Evolutionary conservation across 2,888 invertebrate genomes (phyloP).

Genomic region (Melitaea athalia): DNA sequence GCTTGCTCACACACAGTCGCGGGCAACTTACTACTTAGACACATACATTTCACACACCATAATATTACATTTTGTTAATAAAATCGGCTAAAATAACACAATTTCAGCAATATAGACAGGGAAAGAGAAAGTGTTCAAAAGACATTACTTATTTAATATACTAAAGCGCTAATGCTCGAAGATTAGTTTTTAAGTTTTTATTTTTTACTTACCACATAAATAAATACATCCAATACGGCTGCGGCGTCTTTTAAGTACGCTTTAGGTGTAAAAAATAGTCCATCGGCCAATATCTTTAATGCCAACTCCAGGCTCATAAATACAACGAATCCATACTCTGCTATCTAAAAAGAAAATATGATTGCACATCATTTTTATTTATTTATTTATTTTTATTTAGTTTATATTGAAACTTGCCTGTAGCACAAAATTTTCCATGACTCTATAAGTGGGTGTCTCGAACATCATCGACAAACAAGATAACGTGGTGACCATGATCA

Average conservation of each 20-base stretch:
- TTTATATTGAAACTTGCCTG: constrained; percentile 73
- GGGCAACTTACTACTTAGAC: too few relatives aligned
- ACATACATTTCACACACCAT: too few relatives aligned
- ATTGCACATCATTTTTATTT: background rate
- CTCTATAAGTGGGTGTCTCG: constrained; percentile 95
- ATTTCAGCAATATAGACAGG: too few relatives aligned
- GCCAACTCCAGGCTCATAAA: constrained; percentile 98
- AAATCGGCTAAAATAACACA: too few relatives aligned
- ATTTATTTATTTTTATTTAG: background rate
- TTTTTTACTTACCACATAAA: constrained; percentile 90
- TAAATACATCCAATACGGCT: constrained; percentile 97
- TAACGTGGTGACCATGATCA: constrained; percentile 98
- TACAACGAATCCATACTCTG: constrained; percentile 98
- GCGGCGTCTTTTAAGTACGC: constrained; percentile 99
- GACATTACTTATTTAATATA: too few relatives aligned
- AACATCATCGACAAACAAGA: constrained; percentile 99
- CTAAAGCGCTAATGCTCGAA: too few relatives aligned
- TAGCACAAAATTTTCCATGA: constrained; percentile 96
- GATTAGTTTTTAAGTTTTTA: background rate
- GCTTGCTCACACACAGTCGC: too few relatives aligned
- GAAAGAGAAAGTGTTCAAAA: too few relatives aligned
- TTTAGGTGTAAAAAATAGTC: constrained; percentile 99
- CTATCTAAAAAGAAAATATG: constrained; percentile 78
- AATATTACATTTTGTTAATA: too few relatives aligned
- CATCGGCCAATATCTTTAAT: constrained; percentile 97